phyloP scores from a whole-genome alignment of 1,140 invertebrate genomes.

The Triops cancriformis region DNA sequence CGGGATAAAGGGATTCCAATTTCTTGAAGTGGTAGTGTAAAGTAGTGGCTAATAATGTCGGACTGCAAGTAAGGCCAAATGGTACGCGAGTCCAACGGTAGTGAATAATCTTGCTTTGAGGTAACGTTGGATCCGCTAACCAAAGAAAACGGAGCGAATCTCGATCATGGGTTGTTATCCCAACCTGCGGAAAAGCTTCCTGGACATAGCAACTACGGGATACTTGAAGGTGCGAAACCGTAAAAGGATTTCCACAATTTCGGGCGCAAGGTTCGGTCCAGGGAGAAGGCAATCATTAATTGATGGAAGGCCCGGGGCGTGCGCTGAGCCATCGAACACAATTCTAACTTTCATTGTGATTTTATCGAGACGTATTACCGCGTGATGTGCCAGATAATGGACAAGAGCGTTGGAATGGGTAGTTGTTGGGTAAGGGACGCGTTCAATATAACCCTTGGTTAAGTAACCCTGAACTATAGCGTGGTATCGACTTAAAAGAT shows the following conservation, averaged over 20 bases:
- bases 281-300: too few relatives aligned
- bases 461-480: neutral
- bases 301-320: neutral
- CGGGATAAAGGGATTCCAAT: neutral
- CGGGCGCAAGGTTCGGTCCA: too few relatives aligned
- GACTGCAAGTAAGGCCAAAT: slow-evolving; percentile 1
- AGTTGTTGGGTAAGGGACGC: neutral
- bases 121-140: neutral
- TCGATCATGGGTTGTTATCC: neutral
- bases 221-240: too few relatives aligned
- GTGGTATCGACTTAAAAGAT: neutral
- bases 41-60: neutral
- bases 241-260: too few relatives aligned
- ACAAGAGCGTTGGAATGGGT: neutral
- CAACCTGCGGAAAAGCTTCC: neutral
- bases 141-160: neutral
- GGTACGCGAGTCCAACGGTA: slow-evolving; percentile 14
- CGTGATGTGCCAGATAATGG: neutral
- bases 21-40: slow-evolving; percentile 24
- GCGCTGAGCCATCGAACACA: slow-evolving; percentile 1
- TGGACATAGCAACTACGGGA: too few relatives aligned
- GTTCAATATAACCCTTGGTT: neutral
- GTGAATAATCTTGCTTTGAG: neutral
- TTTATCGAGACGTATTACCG: neutral
- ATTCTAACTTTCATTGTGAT: neutral